phyloP scores from a whole-genome alignment of 2,888 invertebrate species.

The Coenonympha glycerion region DNA sequence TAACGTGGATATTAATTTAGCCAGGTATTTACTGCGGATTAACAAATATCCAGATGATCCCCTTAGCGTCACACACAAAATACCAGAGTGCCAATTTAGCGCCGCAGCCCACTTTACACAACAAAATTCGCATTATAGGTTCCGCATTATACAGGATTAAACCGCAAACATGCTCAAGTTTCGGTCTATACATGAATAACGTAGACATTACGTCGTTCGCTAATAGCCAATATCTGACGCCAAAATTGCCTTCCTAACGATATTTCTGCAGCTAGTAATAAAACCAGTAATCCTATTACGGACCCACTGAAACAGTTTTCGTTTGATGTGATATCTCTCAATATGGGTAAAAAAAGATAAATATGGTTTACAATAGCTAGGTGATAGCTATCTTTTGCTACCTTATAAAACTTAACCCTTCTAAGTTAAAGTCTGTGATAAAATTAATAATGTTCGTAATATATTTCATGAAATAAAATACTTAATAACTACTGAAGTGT shows the following conservation, averaged over 20 bases:
- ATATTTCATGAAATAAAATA: too few relatives aligned
- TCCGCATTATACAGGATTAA: conserved; percentile 35
- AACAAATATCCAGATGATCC: conserved; percentile 7
- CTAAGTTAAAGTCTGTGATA: too few relatives aligned
- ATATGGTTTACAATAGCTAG: too few relatives aligned
- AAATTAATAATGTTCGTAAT: too few relatives aligned
- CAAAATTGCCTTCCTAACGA: conserved; percentile 73
- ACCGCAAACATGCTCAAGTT: conserved; percentile 56
- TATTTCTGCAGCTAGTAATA: conserved; percentile 71
- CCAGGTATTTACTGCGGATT: conserved; percentile 1
- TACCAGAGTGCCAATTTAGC: conserved; percentile 18
- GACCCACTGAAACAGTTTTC: conserved; percentile 49
- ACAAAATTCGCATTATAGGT: conserved; percentile 26
- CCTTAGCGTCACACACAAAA: conserved; percentile 11
- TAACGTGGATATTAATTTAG: conserved; percentile 4
- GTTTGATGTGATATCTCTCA: conserved; percentile 30
- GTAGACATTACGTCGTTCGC: conserved; percentile 62
- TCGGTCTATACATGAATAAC: conserved; percentile 56
- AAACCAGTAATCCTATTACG: conserved; percentile 68
- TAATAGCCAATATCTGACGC: conserved; percentile 73
- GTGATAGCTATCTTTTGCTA: too few relatives aligned
- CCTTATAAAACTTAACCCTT: too few relatives aligned
- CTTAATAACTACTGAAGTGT: too few relatives aligned
- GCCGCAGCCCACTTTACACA: conserved; percentile 11
- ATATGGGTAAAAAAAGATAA: background rate